Evolutionary conservation across 2,888 invertebrate genomes (phyloP).

Genomic region (Eupsilia transversa): DNA sequence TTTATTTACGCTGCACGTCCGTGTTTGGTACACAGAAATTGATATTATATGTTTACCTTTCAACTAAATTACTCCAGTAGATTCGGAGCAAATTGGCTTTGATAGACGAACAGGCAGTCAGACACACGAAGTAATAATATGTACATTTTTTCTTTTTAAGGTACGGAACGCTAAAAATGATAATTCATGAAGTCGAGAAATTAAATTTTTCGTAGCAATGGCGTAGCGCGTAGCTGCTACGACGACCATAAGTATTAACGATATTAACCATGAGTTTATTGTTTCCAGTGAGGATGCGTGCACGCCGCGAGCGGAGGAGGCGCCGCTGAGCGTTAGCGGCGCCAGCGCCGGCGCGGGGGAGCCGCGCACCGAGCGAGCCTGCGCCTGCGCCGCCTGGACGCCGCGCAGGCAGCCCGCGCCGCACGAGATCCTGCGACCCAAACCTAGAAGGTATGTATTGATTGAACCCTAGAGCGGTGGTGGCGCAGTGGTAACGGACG

Average conservation of each 20-base stretch:
- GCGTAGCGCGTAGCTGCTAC: slow-evolving; percentile 8
- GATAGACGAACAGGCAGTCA: too few relatives aligned
- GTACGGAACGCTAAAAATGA: too few relatives aligned
- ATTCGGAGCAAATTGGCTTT: too few relatives aligned
- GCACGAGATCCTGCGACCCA: slow-evolving; percentile 96
- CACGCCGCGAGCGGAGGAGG: slow-evolving; percentile 84
- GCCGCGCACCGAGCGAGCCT: slow-evolving; percentile 77
- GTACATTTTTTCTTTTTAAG: too few relatives aligned
- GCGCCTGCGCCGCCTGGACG: slow-evolving; percentile 87
- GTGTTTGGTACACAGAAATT: too few relatives aligned
- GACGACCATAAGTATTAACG: neutral
- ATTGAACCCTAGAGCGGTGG: neutral
- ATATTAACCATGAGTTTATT: slow-evolving; percentile 12
- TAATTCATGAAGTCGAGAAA: neutral
- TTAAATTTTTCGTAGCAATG: neutral
- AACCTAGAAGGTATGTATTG: slow-evolving; percentile 93
- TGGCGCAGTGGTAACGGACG: too few relatives aligned
- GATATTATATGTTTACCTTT: too few relatives aligned
- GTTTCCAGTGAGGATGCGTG: slow-evolving; percentile 87
- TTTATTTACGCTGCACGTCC: too few relatives aligned
- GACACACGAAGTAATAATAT: too few relatives aligned
- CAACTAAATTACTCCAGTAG: too few relatives aligned
- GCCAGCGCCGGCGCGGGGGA: slow-evolving; percentile 64
- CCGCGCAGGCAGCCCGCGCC: slow-evolving; percentile 91
- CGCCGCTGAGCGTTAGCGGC: slow-evolving; percentile 75